Base-by-base conservation (phyloP, 1,140 invertebrate species). In the Drosophila bocki region DNA sequence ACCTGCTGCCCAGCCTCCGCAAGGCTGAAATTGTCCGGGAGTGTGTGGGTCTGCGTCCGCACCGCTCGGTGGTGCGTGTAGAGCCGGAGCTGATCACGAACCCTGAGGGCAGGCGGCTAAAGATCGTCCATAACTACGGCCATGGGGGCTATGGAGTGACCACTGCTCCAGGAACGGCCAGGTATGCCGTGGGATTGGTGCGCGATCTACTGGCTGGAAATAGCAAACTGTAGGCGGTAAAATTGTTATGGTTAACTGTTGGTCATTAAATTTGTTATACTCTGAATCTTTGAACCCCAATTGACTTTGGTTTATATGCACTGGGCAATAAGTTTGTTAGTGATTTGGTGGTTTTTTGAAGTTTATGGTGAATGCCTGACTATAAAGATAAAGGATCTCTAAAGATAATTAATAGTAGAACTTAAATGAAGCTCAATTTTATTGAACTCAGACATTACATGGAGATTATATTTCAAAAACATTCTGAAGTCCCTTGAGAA, bases 91-190 rank as follows among this genome's bases (percentile, higher is more conserved):
- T 88, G 11, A 74, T 94, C 7, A 78, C 91, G 11, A 87, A 87
- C 17, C 35, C 74, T 74, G 60, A 90, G 82, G 78, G 91, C 51
- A 82, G 92, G 87, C 84, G 68, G 32, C 62, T 95, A 15, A 95
- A 96, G 94, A 92, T 98, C 15, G 95, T 99, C 1, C 98, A 99
- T 92, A 98, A 98, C 93, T 99, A 99, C 91, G 98, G 98, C 5
- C 98, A 99, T 91, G 97, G 98, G 3, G 97, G 97, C 5, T 97
- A 98, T 93, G 98, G 98, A 7, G 95, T 99, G 2, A 96, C 96
- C 62, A 95, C 97, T 37, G 96, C 97, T 11, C 98, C 97, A 15
- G 98, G 98, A 37, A 98, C 97, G 2, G 95, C 96, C 2, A 94
- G 95, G 56, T 94, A 97, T 79, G 97, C 97, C 1, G 95, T 97